Conservation (phyloP, 1,140 invertebrate species). For the Dreissena rostriformis region DNA sequence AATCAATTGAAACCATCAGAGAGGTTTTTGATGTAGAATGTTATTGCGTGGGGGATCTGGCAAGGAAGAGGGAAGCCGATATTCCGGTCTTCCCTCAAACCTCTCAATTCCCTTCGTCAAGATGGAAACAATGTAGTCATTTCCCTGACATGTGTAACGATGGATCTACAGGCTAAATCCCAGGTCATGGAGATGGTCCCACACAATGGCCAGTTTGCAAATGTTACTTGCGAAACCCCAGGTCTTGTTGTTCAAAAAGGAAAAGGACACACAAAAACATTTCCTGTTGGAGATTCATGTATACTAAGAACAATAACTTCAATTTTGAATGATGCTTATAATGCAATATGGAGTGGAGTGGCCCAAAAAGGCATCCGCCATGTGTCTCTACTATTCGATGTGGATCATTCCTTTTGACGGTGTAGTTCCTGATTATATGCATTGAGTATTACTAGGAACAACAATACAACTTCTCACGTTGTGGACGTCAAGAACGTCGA, state of each 20-base stretch:
- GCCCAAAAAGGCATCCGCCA: neutral
- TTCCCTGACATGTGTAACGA: neutral
- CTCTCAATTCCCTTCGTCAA: neutral
- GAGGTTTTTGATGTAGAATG: too few species aligned
- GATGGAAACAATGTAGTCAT: constrained; percentile 7
- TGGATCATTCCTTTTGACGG: neutral
- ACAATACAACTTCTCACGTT: constrained; percentile 37
- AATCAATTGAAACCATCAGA: constrained; percentile 5
- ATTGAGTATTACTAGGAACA: constrained; percentile 49
- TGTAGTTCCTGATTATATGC: constrained; percentile 56
- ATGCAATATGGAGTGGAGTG: neutral
- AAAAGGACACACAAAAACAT: too few species aligned
- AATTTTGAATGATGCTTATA: neutral
- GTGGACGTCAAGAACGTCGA: constrained; percentile 26
- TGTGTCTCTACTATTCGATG: neutral
- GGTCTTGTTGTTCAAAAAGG: too few species aligned
- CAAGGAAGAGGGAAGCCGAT: constrained; percentile 30
- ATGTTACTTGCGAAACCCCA: too few species aligned
- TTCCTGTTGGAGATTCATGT: too few species aligned
- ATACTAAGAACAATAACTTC: neutral
- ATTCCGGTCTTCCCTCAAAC: constrained; percentile 25
- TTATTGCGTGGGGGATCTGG: too few species aligned
- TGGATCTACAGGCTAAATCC: constrained; percentile 17
- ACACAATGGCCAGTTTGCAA: too few species aligned
- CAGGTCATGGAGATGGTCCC: too few species aligned